Percentiles rank a stretch among this genome's conserved stretches.
Conservation (phyloP, 2,113 vertebrate species). For the Microtus oregoni region DNA sequence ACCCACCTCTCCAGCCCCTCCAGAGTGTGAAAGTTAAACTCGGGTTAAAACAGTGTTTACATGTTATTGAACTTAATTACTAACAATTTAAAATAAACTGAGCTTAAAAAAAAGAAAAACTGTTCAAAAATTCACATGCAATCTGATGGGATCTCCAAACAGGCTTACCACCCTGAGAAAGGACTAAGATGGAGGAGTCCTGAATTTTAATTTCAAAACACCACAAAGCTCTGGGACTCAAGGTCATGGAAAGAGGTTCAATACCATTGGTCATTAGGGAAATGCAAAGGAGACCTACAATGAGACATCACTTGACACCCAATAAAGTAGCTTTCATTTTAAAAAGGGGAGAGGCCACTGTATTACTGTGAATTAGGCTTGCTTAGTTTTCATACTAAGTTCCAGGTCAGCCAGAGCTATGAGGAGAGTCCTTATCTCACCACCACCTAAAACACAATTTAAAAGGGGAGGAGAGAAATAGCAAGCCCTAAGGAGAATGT, state of each 20-base stretch:
- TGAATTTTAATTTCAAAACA: neutral
- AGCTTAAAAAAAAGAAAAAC: neutral
- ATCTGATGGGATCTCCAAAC: neutral
- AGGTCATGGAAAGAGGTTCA: neutral
- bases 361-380: neutral
- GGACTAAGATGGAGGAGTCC: neutral
- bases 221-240: neutral
- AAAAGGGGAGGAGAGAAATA: neutral
- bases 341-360: neutral
- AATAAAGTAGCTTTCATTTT: neutral
- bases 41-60: neutral
- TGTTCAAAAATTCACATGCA: neutral
- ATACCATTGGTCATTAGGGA: neutral
- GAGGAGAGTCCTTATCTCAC: neutral
- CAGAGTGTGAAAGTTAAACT: neutral
- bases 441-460: neutral
- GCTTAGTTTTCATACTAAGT: neutral
- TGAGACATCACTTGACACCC: neutral
- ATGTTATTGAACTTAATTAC: neutral
- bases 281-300: neutral
- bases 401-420: neutral
- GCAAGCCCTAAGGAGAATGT: neutral
- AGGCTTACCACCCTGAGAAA: no score
- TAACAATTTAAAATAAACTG: neutral
- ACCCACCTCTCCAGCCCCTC: neutral